A percentile compares a stretch with the other conserved stretches of the same genome.
Evolutionary conservation across 2,113 vertebrate genomes (phyloP).

Genomic region (Lethenteron reissneri): DNA sequence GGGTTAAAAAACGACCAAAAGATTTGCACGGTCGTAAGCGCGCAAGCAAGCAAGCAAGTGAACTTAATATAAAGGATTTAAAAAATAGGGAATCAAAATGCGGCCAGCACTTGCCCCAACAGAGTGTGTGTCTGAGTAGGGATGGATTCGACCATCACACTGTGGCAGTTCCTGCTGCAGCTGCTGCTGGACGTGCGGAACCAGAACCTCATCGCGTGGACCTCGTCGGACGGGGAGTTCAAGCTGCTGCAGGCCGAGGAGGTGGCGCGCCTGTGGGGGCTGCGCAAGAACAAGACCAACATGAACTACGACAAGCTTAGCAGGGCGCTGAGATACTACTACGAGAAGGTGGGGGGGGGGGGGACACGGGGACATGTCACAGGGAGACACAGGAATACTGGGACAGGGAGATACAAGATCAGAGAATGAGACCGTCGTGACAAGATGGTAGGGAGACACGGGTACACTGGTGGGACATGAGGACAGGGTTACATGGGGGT

Average conservation of each 20-base stretch:
- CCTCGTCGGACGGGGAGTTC: conserved; percentile 77
- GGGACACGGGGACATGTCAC: too few relatives aligned
- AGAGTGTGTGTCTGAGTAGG: conserved; percentile 15
- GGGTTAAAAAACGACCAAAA: too few relatives aligned
- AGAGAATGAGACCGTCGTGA: not conserved
- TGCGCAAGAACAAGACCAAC: conserved; percentile 87
- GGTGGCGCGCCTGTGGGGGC: conserved; percentile 85
- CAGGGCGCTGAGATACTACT: conserved; percentile 90
- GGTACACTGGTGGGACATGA: too few relatives aligned
- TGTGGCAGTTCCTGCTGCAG: conserved; percentile 98
- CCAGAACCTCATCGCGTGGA: conserved; percentile 81
- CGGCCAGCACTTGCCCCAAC: too few relatives aligned
- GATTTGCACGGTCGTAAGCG: too few relatives aligned
- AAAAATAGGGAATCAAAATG: too few relatives aligned
- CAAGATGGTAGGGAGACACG: too few relatives aligned
- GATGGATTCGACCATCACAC: conserved; percentile 94
- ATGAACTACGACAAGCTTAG: conserved; percentile 99
- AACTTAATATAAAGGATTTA: too few relatives aligned
- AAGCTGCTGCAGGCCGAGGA: conserved; percentile 89
- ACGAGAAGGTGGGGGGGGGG: conserved; percentile 55
- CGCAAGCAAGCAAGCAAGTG: too few relatives aligned
- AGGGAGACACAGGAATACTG: not conserved
- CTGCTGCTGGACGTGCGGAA: conserved; percentile 67
- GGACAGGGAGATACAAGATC: conserved; percentile 3
- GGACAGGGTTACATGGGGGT: too few relatives aligned